Percentiles rank a stretch among this genome's conserved stretches.
These are phyloP conservation scores for Actinostola sp. DNA, from an alignment of 92 coral and sea anemone genomes.

Conservation along the genomic window DNA sequence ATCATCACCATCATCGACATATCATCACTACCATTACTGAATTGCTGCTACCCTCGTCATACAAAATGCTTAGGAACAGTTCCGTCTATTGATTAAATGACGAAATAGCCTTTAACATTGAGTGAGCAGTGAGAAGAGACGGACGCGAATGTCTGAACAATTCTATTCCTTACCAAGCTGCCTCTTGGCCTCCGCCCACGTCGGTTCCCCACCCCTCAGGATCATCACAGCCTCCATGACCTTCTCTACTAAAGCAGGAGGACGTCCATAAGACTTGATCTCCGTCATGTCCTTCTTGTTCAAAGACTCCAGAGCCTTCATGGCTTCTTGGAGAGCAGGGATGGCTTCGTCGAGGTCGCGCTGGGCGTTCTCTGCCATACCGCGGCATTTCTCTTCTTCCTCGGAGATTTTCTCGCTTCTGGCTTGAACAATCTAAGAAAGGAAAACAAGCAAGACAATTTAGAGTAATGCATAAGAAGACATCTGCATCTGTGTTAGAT, in stretches of 20 bases:
- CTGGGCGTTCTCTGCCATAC: slow-evolving; percentile 98
- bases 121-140: too few species aligned
- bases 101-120: too few species aligned
- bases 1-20: too few species aligned
- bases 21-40: too few species aligned
- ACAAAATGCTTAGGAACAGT: too few species aligned
- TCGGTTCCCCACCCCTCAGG: slow-evolving; percentile 89
- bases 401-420: slow-evolving; percentile 97
- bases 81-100: too few species aligned
- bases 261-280: slow-evolving; percentile 97
- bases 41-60: too few species aligned
- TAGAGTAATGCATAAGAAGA: too few species aligned
- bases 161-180: slow-evolving; percentile 75
- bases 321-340: slow-evolving; percentile 97
- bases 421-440: slow-evolving; percentile 84
- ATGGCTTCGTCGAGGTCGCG: slow-evolving; percentile 96
- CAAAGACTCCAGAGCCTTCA: slow-evolving; percentile 92
- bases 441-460: slow-evolving; percentile 1
- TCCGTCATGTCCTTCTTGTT: slow-evolving; percentile 99
- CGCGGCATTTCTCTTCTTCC: slow-evolving; percentile 96
- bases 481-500: too few species aligned
- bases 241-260: slow-evolving; percentile 97
- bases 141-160: neutral
- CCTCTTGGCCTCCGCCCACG: slow-evolving; percentile 99
- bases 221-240: slow-evolving; percentile 99